These are phyloP conservation scores for Columbina picui DNA, from an alignment of 2,113 vertebrate species.

Conservation along the genomic window DNA sequence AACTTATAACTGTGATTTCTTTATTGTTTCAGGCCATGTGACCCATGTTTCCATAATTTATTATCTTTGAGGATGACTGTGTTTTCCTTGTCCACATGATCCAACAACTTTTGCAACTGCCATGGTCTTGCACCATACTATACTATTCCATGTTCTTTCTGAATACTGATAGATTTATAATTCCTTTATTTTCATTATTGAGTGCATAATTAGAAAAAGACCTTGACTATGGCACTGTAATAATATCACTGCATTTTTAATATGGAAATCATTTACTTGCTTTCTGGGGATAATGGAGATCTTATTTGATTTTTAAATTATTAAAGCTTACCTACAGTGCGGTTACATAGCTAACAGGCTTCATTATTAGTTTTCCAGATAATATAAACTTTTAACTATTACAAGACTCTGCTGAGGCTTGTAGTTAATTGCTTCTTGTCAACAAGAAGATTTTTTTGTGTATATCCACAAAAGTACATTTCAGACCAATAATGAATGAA, in stretches of 20 bases:
- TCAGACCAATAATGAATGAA: background rate
- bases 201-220: slow-evolving; percentile 1
- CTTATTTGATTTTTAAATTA: slow-evolving; percentile 27
- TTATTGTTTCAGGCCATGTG: background rate
- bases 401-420: background rate
- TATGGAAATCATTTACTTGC: background rate
- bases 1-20: background rate
- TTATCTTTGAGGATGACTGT: background rate
- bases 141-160: background rate
- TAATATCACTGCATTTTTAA: background rate
- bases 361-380: background rate
- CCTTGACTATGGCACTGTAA: background rate
- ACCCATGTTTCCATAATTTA: background rate
- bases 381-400: background rate
- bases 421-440: background rate
- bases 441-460: background rate
- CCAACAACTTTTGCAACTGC: background rate
- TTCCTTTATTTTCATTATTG: background rate
- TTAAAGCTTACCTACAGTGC: background rate
- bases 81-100: background rate
- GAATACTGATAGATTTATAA: background rate
- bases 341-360: background rate
- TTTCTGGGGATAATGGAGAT: background rate
- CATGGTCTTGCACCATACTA: background rate
- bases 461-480: background rate